Evolutionary conservation across 2,797 vertebrate genomes (phyloP).

Genomic region (Pygocentrus nattereri): DNA sequence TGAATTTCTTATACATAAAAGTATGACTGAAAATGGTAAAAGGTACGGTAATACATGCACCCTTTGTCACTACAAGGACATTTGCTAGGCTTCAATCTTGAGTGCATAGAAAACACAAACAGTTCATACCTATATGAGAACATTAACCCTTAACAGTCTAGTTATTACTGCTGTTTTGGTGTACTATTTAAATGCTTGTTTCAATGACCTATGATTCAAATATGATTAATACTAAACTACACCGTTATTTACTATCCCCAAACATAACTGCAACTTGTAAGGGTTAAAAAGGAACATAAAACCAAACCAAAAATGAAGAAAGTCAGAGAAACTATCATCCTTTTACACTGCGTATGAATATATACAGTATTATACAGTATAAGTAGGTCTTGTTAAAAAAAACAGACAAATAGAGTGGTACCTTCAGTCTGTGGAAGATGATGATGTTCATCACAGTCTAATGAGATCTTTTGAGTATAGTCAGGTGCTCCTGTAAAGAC

Average conservation of each 20-base stretch:
- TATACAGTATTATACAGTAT: too few species aligned
- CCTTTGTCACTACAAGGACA: background rate
- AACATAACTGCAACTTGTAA: background rate
- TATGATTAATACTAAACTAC: background rate
- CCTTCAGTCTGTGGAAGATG: conserved; percentile 79
- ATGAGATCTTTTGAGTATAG: conserved; percentile 79
- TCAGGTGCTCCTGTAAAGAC: conserved; percentile 77
- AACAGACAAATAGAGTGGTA: conserved; percentile 72
- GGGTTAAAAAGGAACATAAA: background rate
- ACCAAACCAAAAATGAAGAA: conserved; percentile 26
- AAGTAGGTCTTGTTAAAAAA: conserved; percentile 32
- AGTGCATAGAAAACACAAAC: background rate
- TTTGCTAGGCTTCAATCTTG: background rate
- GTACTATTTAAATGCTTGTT: background rate
- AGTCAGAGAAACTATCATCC: conserved; percentile 11
- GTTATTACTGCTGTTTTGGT: background rate
- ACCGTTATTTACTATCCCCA: background rate
- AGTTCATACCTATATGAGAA: background rate
- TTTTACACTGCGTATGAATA: background rate
- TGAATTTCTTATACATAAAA: conserved; percentile 16
- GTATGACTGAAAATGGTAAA: background rate
- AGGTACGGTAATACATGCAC: too few species aligned
- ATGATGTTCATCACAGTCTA: conserved; percentile 83
- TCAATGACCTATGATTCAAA: background rate
- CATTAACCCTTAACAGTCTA: background rate